Evolutionary conservation across 2,797 vertebrate genomes (phyloP), one percentile per base, ranked within the genome.

Genomic region (Sebastes nivosus): DNA sequence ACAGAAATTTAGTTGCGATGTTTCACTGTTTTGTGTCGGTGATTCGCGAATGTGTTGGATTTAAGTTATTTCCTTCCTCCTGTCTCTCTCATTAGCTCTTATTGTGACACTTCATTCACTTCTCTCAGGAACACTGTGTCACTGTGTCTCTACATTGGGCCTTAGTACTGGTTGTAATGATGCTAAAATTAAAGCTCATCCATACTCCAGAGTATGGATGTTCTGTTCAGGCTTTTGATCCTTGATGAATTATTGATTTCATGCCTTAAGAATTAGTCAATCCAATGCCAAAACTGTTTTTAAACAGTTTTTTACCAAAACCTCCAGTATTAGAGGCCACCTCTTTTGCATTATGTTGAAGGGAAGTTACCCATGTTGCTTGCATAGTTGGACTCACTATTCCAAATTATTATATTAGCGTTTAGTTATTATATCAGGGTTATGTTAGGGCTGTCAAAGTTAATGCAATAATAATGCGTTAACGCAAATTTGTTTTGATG

Each of bases 61-160:
- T 68, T 30, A 36, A 34, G 57, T 64, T 52, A 73, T 63, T 70
- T 64, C 60, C 9, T 14, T 24, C 12, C 34, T 30, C 50, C 50
- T 8, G 22, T 70, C 22, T 65, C 29, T 64, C 72, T 72, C 59
- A 70, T 71, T 67, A 73, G n/a, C 50, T 50, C 22, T 80, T 55
- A 18, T 25, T 75, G 61, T 77, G 57, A 50, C 66, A 65, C 67
- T 61, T 80, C 59, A 25, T 18, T 84, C 69, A 52, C 22, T 50
- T 69, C 67, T 75, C 72, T 24, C 59, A 64, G 59, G 67, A 75
- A 72, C 50, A 24, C 50, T 76, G 38, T 72, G 58, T 60, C 50
- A 27, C 50, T 76, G 32, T 72, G 58, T 60, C 80, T 46, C 74
- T 18, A 30, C 67, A 46, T 34, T 18, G 18, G 32, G 55, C 32